Evolutionary conservation across 2,113 vertebrate genomes (phyloP), one percentile per base, ranked within the genome.

Genomic region (Caloenas nicobarica): DNA sequence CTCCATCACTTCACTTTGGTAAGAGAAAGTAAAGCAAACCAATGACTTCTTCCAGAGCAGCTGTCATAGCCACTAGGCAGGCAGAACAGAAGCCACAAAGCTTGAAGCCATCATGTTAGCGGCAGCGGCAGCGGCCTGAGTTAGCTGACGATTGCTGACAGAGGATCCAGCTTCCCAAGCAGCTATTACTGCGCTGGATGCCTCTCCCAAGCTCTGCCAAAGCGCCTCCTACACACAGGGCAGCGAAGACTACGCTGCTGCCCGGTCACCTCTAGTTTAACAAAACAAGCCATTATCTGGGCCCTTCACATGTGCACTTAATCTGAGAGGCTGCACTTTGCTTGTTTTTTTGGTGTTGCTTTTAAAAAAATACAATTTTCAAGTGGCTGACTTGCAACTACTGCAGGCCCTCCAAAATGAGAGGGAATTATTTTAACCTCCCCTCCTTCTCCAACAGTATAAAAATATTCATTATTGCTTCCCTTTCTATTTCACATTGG

Each of bases 61-160:
- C 78, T 68, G 72, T 72, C 70, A 50, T 5, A 80, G 60, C 60
- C 64, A 48, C 68, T 12, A 51, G 90, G 90, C 71, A 91, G 79
- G 31, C 13, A 7, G 80, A 84, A 64, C 36, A 44, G 28, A n/a
- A 53, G 74, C 8, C 56, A 36, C 7, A 62, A 23, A 1, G 28
- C 86, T 89, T 87, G 91, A 77, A 93, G 84, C 66, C 96, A 76
- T 89, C 81, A 16, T 19, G 28, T 79, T 91, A 69, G 29, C 82
- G 72, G 29, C 82, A 72, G 44, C 86, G 85, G 87, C 91, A 91
- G 81, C 34, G 79, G 80, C 72, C 70, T 5, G 54, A 76, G 62
- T 22, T 54, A 88, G 60, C 76, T 68, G 90, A 72, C 66, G 81
- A 17, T n/a, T 69, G 60, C 25, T 44, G 64, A 93, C 84, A 76